Evolutionary conservation across 2,888 invertebrate genomes (phyloP), one percentile per base, ranked within the genome.

Genomic region (Sclerodermus sp.): DNA sequence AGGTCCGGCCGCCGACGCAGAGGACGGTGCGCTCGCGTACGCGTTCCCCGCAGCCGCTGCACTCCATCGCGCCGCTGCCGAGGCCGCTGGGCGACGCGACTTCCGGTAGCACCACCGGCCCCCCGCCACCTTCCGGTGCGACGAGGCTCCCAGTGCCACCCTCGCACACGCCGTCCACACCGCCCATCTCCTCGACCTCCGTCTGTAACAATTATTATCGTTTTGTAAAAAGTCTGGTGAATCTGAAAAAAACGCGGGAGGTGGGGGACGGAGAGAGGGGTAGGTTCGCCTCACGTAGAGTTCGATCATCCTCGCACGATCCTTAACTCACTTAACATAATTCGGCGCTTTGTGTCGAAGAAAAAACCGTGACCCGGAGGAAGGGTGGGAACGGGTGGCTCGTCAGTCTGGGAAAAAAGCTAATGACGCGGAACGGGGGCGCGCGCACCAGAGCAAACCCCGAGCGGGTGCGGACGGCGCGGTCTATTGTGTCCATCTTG

Each of bases 1-100:
- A 96, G 71, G 90, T 90, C 72, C 90, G 86, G 60, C 93, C 94
- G 67, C 91, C 93, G 73, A 96, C 96, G 63, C 77, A 77, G 23
- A 77, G 58, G 38, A 77, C 71, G 10, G 73, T 76, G 2, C 76
- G 69, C 41, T 77, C 77, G 36, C 71, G 69, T 14, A 77, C 73
- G 32, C 70, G 68, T 57, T 75, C 73, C 9, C 77, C 77, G 53
- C 77, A 77, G 31, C 77, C 76, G 13, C 76, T 75, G 55, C 77
- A 77, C 61, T 74, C 74, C 76, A 77, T 75, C 49, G 57, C 50
- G 85, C 85, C 60, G 88, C 68, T 66, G 50, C 67, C 49, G 36
- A 64, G 45, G 16, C 57, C 47, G 16, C 57, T 57, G 18, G 23
- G 23, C 34, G 34, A 57, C 56, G 41, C 15, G 53, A 34, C 34